Percentiles rank a stretch among this genome's conserved stretches.
These are phyloP conservation scores for Nestor notabilis DNA, from an alignment of 2,113 vertebrate species.

Conservation along the genomic window DNA sequence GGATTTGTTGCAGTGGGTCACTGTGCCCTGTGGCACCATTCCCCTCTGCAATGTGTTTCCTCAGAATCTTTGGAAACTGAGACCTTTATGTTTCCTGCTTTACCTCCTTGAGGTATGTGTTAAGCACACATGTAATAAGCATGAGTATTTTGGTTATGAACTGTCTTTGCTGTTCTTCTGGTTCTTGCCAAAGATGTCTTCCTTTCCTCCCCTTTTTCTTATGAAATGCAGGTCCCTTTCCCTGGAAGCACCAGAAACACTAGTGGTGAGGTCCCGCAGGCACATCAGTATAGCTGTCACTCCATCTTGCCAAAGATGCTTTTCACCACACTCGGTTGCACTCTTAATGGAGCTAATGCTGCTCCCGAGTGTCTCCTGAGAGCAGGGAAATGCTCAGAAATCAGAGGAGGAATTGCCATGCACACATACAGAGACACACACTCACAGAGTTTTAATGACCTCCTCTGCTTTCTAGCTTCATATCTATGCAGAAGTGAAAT, in stretches of 20 bases:
- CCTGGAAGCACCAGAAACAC: neutral
- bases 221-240: neutral
- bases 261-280: rapidly evolving
- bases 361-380: neutral
- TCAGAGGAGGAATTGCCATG: neutral
- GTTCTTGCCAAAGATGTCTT: neutral
- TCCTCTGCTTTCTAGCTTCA: neutral
- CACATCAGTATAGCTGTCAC: neutral
- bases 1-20: neutral
- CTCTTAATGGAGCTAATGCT: neutral
- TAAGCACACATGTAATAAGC: rapidly evolving
- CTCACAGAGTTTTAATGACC: neutral
- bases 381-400: neutral
- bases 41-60: neutral
- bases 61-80: neutral
- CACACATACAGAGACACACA: no score
- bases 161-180: neutral
- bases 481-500: neutral
- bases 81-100: neutral
- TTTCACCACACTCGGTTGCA: neutral
- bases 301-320: neutral
- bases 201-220: neutral
- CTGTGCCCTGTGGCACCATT: neutral
- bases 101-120: neutral
- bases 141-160: neutral